Evolutionary conservation across 2,113 vertebrate species (phyloP).

Genomic region (Lanius collurio): DNA sequence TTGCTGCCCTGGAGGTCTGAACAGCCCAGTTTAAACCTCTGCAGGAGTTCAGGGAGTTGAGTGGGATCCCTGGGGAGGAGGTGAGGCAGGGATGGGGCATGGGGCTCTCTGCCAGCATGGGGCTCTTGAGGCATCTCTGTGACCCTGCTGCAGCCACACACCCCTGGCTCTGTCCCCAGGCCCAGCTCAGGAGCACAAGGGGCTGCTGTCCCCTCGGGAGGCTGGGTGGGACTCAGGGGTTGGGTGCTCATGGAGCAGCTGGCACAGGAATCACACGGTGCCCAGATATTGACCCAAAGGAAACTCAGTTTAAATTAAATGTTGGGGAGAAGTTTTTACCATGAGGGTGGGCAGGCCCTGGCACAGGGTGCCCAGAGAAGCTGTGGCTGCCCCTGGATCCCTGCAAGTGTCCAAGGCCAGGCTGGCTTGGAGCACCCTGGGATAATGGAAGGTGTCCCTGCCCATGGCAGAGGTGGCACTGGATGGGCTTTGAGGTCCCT

Average conservation of each 20-base stretch:
- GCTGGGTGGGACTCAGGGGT: no score
- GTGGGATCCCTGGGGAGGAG: neutral
- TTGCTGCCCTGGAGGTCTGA: neutral
- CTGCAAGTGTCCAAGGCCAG: neutral
- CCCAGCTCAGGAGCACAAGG: rapidly evolving
- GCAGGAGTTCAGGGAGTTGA: neutral
- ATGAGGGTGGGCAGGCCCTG: neutral
- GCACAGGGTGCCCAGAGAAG: neutral
- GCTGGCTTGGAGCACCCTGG: neutral
- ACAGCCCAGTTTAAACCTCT: neutral
- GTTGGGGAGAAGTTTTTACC: neutral
- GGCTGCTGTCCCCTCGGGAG: neutral
- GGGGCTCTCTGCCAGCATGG: neutral
- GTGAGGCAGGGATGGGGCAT: rapidly evolving
- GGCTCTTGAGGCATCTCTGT: neutral
- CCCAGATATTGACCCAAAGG: rapidly evolving
- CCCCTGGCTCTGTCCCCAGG: neutral
- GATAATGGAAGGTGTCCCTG: neutral
- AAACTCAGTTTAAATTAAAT: no score
- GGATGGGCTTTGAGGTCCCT: neutral
- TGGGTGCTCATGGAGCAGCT: rapidly evolving
- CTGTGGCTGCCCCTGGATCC: neutral
- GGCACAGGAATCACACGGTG: rapidly evolving
- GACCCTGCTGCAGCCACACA: neutral
- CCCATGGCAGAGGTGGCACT: neutral